phyloP scores from a whole-genome alignment of 2,113 vertebrate species.

The Labeo rohita region DNA sequence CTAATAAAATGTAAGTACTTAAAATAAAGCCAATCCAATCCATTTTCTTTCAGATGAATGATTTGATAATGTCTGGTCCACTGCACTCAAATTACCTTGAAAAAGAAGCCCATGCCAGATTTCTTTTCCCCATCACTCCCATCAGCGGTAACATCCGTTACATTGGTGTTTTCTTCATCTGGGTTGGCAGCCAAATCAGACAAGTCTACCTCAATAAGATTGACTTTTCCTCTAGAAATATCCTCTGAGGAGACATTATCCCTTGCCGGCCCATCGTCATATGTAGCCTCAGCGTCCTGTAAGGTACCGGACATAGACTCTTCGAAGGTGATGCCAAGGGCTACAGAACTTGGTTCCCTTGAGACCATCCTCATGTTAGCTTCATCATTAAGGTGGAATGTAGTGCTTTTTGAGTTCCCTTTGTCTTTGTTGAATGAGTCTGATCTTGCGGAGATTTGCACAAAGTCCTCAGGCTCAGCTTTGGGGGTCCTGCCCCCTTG shows the following conservation, averaged over 20 bases:
- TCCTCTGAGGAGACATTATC: conserved; percentile 77
- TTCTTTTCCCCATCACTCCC: conserved; percentile 87
- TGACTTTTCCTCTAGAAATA: conserved; percentile 76
- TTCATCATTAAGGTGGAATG: conserved; percentile 82
- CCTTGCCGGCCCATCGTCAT: conserved; percentile 72
- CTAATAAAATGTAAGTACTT: background rate
- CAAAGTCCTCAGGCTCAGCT: conserved; percentile 61
- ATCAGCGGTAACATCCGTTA: conserved; percentile 64
- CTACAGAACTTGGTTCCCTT: conserved; percentile 76
- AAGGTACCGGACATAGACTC: conserved; percentile 69
- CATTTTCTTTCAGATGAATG: background rate
- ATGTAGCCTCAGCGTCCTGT: conserved; percentile 70
- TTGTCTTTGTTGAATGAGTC: conserved; percentile 74
- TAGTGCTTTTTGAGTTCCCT: conserved; percentile 66
- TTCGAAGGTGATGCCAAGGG: conserved; percentile 74
- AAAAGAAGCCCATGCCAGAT: conserved; percentile 93
- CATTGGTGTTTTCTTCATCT: conserved; percentile 71
- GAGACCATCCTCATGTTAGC: conserved; percentile 81
- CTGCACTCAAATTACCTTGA: conserved; percentile 81
- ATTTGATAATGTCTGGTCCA: background rate
- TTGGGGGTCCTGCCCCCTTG: conserved; percentile 76
- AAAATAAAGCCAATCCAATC: background rate
- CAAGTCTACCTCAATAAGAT: conserved; percentile 93
- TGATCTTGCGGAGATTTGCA: conserved; percentile 4
- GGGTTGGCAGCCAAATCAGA: conserved; percentile 83